A percentile compares a stretch with the other conserved stretches of the same genome.
phyloP scores from a whole-genome alignment of 1,140 invertebrate species.

The Ephestia elutella region DNA sequence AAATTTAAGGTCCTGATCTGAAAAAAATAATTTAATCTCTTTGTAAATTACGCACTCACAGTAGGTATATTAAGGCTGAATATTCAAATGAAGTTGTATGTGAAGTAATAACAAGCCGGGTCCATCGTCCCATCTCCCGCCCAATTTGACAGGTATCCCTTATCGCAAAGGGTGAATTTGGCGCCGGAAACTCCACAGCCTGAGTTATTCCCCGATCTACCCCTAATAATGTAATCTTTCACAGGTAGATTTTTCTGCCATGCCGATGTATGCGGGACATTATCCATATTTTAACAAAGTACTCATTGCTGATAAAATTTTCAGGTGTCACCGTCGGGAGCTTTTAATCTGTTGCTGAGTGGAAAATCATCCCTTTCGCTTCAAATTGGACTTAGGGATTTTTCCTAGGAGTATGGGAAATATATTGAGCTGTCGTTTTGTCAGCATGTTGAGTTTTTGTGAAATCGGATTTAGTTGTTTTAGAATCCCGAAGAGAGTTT shows the following conservation, averaged over 20 bases:
- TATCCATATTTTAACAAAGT: background rate
- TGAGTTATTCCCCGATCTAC: background rate
- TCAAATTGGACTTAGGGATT: no score
- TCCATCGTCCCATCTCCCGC: background rate
- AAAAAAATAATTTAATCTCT: no score
- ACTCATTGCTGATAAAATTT: background rate
- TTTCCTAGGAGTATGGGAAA: no score
- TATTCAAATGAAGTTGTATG: background rate
- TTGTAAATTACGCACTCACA: no score
- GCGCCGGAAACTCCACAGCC: background rate
- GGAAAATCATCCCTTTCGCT: no score
- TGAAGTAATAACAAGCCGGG: slow-evolving; percentile 3
- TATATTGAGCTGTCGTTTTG: no score
- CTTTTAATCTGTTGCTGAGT: no score
- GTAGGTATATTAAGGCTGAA: background rate
- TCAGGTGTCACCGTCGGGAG: no score
- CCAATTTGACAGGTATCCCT: background rate
- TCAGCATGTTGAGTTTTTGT: no score
- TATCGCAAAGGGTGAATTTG: slow-evolving; percentile 1
- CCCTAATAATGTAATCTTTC: slow-evolving; percentile 8
- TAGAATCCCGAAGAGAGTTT: no score
- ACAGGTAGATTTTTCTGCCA: background rate
- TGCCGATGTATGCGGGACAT: background rate
- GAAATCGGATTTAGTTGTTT: no score
- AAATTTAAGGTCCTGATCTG: no score